Evolutionary conservation across 2,113 vertebrate species (phyloP).

Genomic region (Passer montanus): DNA sequence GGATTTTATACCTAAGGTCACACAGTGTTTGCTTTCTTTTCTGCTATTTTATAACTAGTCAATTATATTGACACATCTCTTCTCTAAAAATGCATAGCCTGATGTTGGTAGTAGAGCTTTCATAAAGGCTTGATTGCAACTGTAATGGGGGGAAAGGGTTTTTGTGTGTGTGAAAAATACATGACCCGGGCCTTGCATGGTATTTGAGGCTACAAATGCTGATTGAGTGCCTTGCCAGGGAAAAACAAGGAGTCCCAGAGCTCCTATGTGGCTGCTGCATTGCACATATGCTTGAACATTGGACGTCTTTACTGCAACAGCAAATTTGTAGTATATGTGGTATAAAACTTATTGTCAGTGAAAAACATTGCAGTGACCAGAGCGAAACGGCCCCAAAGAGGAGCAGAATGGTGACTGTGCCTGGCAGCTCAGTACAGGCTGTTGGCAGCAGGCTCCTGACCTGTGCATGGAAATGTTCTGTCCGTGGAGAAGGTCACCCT

Average conservation of each 20-base stretch:
- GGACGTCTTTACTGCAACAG: background rate
- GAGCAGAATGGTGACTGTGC: background rate
- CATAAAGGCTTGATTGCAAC: background rate
- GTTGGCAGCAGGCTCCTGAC: background rate
- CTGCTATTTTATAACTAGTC: background rate
- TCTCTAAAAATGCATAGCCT: background rate
- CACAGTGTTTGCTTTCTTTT: background rate
- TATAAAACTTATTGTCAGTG: background rate
- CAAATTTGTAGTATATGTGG: background rate
- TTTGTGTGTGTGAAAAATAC: background rate
- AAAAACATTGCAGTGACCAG: background rate
- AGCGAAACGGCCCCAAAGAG: background rate
- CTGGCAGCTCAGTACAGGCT: background rate
- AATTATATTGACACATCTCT: background rate
- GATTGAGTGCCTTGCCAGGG: background rate
- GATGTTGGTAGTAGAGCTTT: background rate
- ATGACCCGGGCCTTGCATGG: fast-evolving
- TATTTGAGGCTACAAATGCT: background rate
- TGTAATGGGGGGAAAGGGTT: background rate
- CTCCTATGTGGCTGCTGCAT: background rate
- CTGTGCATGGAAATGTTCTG: fast-evolving
- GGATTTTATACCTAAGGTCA: background rate
- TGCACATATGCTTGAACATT: background rate
- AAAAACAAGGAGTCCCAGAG: background rate
- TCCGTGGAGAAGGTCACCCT: background rate